A percentile compares a stretch with the other conserved stretches of the same genome.
Conservation (phyloP, 2,797 vertebrate species). For the Chelmon rostratus region DNA sequence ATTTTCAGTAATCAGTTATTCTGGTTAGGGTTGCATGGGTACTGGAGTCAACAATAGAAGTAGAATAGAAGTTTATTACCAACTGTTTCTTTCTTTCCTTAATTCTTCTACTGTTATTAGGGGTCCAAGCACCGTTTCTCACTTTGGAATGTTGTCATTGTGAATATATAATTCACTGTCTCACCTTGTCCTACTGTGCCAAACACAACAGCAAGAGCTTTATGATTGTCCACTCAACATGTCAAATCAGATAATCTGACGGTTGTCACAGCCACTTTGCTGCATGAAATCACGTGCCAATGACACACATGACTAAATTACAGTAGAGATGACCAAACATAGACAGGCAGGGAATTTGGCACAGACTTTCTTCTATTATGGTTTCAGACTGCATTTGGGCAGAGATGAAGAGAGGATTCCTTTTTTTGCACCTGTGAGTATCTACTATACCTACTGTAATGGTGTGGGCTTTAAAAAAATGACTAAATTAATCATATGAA, state of each 20-base stretch:
- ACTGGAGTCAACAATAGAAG: not conserved
- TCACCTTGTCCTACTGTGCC: not conserved
- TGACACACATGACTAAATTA: not conserved
- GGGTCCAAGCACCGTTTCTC: too few species aligned
- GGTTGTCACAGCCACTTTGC: not conserved
- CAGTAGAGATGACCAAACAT: not conserved
- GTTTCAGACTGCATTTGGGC: not conserved
- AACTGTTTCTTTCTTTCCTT: too few species aligned
- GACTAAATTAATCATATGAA: slow-evolving; percentile 29
- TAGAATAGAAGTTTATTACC: too few species aligned
- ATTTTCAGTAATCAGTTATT: not conserved
- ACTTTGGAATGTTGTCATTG: not conserved
- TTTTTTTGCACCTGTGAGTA: not conserved
- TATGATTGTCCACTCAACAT: not conserved
- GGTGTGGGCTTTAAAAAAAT: not conserved
- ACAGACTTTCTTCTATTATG: not conserved
- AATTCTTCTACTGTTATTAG: too few species aligned
- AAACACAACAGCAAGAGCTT: not conserved
- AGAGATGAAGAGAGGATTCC: not conserved
- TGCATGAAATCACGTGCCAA: not conserved
- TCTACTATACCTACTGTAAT: not conserved
- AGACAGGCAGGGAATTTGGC: too few species aligned
- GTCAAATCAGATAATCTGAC: not conserved
- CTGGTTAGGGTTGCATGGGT: not conserved
- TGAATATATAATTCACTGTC: not conserved